A percentile compares a stretch with the other conserved stretches of the same genome.
These are phyloP conservation scores for Procambarus clarkii DNA, from an alignment of 1,140 invertebrate genomes.

Conservation along the genomic window DNA sequence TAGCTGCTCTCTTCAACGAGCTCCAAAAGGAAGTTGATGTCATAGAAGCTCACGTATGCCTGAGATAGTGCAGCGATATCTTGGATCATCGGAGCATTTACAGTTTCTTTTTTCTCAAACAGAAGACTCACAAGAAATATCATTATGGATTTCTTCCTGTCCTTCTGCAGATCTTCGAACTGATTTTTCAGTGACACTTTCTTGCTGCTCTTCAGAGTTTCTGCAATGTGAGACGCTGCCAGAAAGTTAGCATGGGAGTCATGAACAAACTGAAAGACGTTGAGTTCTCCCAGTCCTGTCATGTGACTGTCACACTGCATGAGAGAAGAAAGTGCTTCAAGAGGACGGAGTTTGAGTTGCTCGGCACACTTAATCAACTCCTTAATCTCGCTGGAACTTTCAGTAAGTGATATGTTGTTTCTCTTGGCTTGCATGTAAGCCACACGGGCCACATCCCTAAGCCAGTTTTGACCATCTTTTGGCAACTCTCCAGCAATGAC, in stretches of 20 bases:
- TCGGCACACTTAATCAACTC: not conserved
- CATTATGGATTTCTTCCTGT: conserved; percentile 7
- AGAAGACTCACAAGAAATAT: conserved; percentile 9
- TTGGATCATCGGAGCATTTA: not conserved
- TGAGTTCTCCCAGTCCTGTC: conserved; percentile 4
- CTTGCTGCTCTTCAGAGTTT: not conserved
- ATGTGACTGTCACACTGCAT: conserved; percentile 43
- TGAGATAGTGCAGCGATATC: conserved; percentile 6
- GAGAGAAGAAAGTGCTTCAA: conserved; percentile 29
- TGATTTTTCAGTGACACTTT: not conserved
- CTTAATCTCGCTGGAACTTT: not conserved
- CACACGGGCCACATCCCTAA: not conserved
- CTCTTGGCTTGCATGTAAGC: not conserved
- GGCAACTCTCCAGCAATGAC: conserved; percentile 21
- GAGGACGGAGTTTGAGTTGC: conserved; percentile 1
- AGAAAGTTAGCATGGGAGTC: conserved; percentile 38
- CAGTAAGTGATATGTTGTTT: not conserved
- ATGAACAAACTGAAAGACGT: conserved; percentile 34
- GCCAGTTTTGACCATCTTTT: not conserved
- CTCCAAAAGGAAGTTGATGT: conserved; percentile 26
- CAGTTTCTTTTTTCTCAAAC: not conserved
- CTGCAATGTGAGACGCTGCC: not conserved
- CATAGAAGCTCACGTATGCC: conserved; percentile 15
- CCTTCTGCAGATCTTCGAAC: not conserved
- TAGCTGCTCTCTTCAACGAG: conserved; percentile 36